These are phyloP conservation scores for Acleris emargana DNA, from an alignment of 2,888 invertebrate genomes.

Conservation along the genomic window DNA sequence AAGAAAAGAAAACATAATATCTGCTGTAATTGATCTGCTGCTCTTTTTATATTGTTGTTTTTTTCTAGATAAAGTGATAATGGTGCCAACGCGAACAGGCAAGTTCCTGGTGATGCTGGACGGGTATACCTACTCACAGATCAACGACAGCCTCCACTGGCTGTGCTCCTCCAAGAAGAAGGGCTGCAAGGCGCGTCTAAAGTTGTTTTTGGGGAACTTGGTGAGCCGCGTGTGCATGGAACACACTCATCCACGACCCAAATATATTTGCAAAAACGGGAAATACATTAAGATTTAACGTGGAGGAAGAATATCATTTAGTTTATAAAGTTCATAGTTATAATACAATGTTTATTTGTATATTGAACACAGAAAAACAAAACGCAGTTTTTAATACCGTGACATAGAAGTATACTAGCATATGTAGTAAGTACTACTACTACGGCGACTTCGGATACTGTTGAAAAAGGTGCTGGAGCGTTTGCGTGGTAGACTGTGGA, in stretches of 20 bases:
- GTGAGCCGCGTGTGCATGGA: constrained; percentile 41
- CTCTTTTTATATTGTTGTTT: background rate
- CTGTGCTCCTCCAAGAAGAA: constrained; percentile 53
- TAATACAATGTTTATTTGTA: too few relatives aligned
- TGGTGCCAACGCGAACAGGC: constrained; percentile 52
- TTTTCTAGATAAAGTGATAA: constrained; percentile 38
- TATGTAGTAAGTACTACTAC: too few relatives aligned
- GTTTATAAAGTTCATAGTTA: too few relatives aligned
- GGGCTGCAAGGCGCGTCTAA: constrained; percentile 48
- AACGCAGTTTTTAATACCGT: too few relatives aligned
- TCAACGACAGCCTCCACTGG: constrained; percentile 51
- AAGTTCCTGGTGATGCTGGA: constrained; percentile 53
- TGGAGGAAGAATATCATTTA: too few relatives aligned
- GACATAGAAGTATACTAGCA: too few relatives aligned
- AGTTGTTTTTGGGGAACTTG: constrained; percentile 35
- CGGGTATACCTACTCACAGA: constrained; percentile 55
- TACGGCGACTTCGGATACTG: too few relatives aligned
- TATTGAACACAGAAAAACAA: too few relatives aligned
- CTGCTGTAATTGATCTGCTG: too few relatives aligned
- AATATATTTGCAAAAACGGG: constrained; percentile 43
- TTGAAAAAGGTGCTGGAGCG: too few relatives aligned
- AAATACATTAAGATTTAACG: constrained; percentile 40
- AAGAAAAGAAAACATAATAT: too few relatives aligned
- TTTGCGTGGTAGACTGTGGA: too few relatives aligned
- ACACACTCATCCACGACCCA: constrained; percentile 47